Evolutionary conservation across 2,888 invertebrate species (phyloP), one percentile per base, ranked within the genome.

Genomic region (Falcaria lacertinaria): DNA sequence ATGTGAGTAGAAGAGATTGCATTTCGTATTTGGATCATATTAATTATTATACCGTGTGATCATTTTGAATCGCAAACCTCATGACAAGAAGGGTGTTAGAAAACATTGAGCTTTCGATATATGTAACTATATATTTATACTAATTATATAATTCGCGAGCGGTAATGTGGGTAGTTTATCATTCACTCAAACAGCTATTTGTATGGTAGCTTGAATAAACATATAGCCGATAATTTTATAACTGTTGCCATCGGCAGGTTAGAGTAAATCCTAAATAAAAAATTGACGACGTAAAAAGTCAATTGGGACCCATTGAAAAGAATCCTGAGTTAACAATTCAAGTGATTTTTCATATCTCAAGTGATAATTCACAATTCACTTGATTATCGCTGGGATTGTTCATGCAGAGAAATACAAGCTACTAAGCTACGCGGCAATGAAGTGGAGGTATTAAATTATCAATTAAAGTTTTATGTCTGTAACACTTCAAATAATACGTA

Each of bases 101-200:
- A 82, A 75, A 80, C 78, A 72, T 80, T 80, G 86, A 87, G 86
- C 86, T 87, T 87, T 77, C 74, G 69, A 79, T 67, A 64, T 71
- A 79, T 67, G 64, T 71, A 69, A 71, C 69, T 71, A 66, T 73
- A 76, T 74, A 74, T 77, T 72, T 77, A 69, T 71, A 74, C 66
- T 66, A 64, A 60, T 68, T 25, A 34, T 13, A 33, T 19, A 4
- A 15, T 43, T 35, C 14, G 17, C 8, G 13, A 37, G 37, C 47
- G 45, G 59, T 53, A 51, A 55, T 53, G 50, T 58, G 50, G 50
- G 11, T 28, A 28, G 28, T 28, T 28, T 28, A 28, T 11, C 28
- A 28, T 28, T 11, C 28, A 28, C 28, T 28, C 11, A 51, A 7
- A 28, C 28, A 11, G 28, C 28, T 28, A 28, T 51, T 52, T 42